A percentile compares a stretch with the other conserved stretches of the same genome.
These are phyloP conservation scores for Rhinichthys osculus DNA, from an alignment of 2,797 vertebrate species.

Conservation along the genomic window DNA sequence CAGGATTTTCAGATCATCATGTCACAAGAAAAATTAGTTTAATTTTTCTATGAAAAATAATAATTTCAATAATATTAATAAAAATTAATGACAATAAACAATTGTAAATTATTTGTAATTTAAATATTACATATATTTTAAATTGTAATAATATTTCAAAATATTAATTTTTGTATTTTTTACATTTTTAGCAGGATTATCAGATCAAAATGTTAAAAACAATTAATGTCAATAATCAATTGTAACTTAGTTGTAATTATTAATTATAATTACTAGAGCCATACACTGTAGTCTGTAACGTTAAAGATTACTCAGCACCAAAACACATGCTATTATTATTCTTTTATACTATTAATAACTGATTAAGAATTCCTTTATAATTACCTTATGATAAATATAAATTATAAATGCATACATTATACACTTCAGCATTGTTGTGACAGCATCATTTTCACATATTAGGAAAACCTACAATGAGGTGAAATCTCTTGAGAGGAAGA, in stretches of 20 bases:
- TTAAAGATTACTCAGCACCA: background rate
- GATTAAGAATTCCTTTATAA: background rate
- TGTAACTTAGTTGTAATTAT: background rate
- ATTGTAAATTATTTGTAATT: background rate
- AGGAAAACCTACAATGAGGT: background rate
- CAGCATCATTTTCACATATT: background rate
- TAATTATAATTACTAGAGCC: too few species aligned
- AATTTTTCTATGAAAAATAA: background rate
- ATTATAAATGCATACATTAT: background rate
- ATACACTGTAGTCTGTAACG: background rate
- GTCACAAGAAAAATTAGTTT: too few species aligned
- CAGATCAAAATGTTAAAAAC: background rate
- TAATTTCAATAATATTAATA: background rate
- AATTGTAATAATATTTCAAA: too few species aligned
- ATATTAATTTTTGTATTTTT: too few species aligned
- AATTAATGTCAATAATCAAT: too few species aligned
- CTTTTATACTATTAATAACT: background rate
- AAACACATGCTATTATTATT: background rate
- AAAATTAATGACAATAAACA: too few species aligned
- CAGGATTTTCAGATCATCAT: too few species aligned
- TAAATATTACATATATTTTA: too few species aligned
- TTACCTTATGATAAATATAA: background rate
- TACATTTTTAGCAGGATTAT: too few species aligned
- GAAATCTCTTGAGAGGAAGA: constrained; percentile 62
- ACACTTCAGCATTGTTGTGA: background rate